phyloP scores from a whole-genome alignment of 2,113 vertebrate species.

The Dipodomys stephensi region DNA sequence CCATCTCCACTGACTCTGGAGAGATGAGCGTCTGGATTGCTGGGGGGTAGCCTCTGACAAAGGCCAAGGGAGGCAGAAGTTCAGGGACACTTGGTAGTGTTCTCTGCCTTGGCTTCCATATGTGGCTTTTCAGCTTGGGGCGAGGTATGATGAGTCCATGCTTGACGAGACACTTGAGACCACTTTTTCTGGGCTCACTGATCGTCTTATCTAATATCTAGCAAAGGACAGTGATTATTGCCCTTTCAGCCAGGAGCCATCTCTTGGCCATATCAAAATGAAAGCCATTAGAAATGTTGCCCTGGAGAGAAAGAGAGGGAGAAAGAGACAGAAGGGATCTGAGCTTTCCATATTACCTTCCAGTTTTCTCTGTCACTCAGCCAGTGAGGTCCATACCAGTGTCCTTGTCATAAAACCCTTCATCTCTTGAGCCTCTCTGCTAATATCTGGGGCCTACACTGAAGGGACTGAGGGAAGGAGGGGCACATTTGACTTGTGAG shows the following conservation, averaged over 20 bases:
- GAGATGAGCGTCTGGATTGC: background rate
- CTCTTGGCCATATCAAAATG: background rate
- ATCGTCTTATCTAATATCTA: background rate
- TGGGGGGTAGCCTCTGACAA: background rate
- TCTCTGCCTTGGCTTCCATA: background rate
- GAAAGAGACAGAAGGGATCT: background rate
- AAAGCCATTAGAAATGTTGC: background rate
- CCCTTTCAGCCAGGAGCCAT: background rate
- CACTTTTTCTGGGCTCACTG: background rate
- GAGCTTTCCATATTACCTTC: background rate
- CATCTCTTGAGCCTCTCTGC: background rate
- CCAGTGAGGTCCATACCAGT: background rate
- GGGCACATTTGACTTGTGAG: background rate
- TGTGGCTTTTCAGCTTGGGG: background rate
- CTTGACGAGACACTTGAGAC: background rate
- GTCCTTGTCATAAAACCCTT: background rate
- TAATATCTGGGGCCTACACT: background rate
- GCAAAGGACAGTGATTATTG: background rate
- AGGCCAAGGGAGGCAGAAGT: background rate
- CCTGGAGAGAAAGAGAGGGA: background rate
- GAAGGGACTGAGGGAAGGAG: background rate
- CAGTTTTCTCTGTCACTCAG: background rate
- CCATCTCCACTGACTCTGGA: rapidly evolving
- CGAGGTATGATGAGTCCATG: background rate
- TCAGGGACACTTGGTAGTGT: rapidly evolving